Evolutionary conservation across 2,888 invertebrate species (phyloP).

Genomic region (Aspidiotus destructor): DNA sequence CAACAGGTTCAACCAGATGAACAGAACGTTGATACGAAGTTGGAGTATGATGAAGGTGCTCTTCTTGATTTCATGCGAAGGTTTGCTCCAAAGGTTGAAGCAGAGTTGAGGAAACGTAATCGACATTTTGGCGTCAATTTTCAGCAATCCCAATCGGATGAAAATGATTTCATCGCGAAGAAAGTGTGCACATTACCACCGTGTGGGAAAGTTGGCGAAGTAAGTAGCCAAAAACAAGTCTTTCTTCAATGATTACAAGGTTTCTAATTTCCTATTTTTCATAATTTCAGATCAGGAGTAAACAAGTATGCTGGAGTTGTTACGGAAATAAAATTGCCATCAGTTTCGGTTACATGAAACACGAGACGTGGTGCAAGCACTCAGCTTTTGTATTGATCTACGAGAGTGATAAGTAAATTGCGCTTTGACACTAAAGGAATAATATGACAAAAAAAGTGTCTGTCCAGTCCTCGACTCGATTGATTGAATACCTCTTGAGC

Average conservation of each 20-base stretch:
- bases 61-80: conserved; percentile 18
- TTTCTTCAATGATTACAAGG: no score
- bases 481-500: no score
- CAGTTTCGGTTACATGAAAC: conserved; percentile 13
- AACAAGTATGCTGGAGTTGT: conserved; percentile 23
- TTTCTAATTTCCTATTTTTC: background rate
- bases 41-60: conserved; percentile 8
- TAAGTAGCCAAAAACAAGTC: background rate
- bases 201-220: background rate
- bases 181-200: background rate
- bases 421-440: background rate
- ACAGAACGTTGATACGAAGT: background rate
- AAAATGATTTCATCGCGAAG: conserved; percentile 1
- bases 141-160: background rate
- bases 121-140: conserved; percentile 16
- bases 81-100: conserved; percentile 24
- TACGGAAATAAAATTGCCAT: conserved; percentile 24
- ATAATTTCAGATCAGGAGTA: conserved; percentile 12
- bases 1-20: conserved; percentile 13
- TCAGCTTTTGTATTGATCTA: conserved; percentile 20
- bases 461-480: no score
- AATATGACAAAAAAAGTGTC: no score
- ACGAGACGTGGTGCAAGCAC: conserved; percentile 14
- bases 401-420: conserved; percentile 25
- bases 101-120: conserved; percentile 18